Conservation (phyloP, 2,888 invertebrate genomes). For the Leuctra nigra region DNA sequence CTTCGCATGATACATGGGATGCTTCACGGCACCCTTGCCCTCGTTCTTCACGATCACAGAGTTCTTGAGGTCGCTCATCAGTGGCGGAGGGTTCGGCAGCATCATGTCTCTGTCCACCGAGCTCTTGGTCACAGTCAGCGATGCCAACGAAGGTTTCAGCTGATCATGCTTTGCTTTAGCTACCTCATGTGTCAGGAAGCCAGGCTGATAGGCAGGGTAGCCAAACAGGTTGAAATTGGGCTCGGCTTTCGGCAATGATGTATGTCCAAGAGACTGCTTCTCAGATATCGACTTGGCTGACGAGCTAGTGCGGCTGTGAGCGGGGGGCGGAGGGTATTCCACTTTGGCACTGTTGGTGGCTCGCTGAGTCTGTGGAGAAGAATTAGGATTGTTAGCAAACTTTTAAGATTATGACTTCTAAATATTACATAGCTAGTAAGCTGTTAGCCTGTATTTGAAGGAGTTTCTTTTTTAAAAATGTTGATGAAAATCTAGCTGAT, state of each 20-base stretch:
- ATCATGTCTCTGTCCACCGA: conserved; percentile 34
- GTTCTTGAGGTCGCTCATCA: conserved; percentile 60
- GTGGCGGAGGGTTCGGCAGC: conserved; percentile 59
- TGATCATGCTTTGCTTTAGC: conserved; percentile 55
- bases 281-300: conserved; percentile 35
- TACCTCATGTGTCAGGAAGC: conserved; percentile 45
- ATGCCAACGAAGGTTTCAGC: conserved; percentile 37
- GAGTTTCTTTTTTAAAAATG: too few relatives aligned
- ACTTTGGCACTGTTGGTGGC: conserved; percentile 40
- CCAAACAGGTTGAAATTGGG: conserved; percentile 61
- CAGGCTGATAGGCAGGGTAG: conserved; percentile 51
- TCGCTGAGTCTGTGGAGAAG: conserved; percentile 37
- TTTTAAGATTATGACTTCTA: not conserved
- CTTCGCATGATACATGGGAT: conserved; percentile 42
- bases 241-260: conserved; percentile 52
- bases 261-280: conserved; percentile 37
- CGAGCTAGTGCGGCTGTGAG: conserved; percentile 38
- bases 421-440: not conserved
- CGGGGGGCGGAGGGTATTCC: conserved; percentile 44
- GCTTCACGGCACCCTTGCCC: conserved; percentile 52
- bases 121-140: conserved; percentile 11
- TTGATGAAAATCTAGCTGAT: too few relatives aligned
- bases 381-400: not conserved
- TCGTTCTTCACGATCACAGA: conserved; percentile 77
- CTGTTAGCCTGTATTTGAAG: too few relatives aligned